Conservation (phyloP, 2,888 invertebrate species). For the Lydus trimaculatus region DNA sequence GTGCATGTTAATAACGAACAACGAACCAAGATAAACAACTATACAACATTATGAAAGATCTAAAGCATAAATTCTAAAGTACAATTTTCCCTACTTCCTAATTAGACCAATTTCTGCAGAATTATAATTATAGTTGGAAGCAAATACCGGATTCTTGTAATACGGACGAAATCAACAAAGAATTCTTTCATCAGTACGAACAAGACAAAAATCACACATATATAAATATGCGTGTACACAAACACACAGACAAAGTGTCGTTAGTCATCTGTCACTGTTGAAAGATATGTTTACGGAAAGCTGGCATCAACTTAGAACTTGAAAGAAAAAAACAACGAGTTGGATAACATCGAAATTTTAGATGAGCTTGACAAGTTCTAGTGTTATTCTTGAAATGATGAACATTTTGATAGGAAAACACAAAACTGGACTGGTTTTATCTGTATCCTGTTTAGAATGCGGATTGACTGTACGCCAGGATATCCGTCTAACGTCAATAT, state of each 20-base stretch:
- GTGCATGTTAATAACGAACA: background rate
- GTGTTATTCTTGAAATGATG: background rate
- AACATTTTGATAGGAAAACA: background rate
- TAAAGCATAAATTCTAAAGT: too few species aligned
- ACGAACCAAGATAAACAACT: background rate
- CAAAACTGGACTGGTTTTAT: background rate
- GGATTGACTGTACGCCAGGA: slow-evolving; percentile 2
- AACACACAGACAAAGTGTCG: slow-evolving; percentile 29
- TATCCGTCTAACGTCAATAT: slow-evolving; percentile 1
- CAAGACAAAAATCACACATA: background rate
- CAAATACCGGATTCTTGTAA: background rate
- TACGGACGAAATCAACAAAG: background rate
- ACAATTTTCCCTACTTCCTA: background rate
- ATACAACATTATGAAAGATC: background rate
- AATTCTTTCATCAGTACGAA: background rate
- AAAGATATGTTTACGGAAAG: slow-evolving; percentile 39
- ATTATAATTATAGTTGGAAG: background rate
- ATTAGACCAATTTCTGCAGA: background rate
- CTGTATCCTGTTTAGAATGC: slow-evolving; percentile 8
- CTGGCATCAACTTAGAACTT: slow-evolving; percentile 25
- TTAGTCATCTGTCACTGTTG: slow-evolving; percentile 36
- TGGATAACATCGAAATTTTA: background rate
- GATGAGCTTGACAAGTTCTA: background rate
- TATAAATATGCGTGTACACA: background rate
- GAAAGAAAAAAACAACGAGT: background rate